Evolutionary conservation across 2,113 vertebrate species (phyloP), one percentile per base, ranked within the genome.

Genomic region (Xyrauchen texanus): DNA sequence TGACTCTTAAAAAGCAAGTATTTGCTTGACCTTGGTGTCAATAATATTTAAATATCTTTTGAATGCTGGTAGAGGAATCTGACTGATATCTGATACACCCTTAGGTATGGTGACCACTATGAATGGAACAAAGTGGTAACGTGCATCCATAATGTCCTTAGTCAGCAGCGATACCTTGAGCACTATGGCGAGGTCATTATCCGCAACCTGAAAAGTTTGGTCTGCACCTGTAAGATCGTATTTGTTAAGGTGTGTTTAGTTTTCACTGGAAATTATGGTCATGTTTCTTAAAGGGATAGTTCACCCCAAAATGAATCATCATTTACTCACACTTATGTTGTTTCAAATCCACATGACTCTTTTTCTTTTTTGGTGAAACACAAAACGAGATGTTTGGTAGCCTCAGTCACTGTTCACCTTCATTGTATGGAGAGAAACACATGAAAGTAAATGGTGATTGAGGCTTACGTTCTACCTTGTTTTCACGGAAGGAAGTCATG

Each of bases 121-220:
- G 94, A 96, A 64, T 99, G 98, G 98, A 99, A 98, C 92, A 99
- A 99, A 86, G 97, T 99, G 87, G 98, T 97, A 0, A 98, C 98
- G 49, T 99, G 98, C 85, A 97, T 99, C 82, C 98, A 99, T 82
- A 99, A 99, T 87, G 98, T 99, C 83, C 88, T 99, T 81, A 99
- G 95, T 4, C 97, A 97, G 7, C 96, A 98, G 87, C 94, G 97
- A 75, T 98, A 97, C 96, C 96, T 99, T 12, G 98, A 99, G 88
- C 97, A 99, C 90, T 99, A 99, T 0, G 98, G 97, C 10, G 98
- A 99, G 88, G 97, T 97, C 79, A 80, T 94, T 52, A 96, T 99
- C 84, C 96, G 90, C 85, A 98, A 98, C 78, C 86, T 92, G 47
- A 96, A 90, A 6, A 93, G 93, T 4, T 87, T 92, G 3, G 88